Base-by-base conservation (phyloP, 2,113 vertebrate genomes). In the Percina caprodes region DNA sequence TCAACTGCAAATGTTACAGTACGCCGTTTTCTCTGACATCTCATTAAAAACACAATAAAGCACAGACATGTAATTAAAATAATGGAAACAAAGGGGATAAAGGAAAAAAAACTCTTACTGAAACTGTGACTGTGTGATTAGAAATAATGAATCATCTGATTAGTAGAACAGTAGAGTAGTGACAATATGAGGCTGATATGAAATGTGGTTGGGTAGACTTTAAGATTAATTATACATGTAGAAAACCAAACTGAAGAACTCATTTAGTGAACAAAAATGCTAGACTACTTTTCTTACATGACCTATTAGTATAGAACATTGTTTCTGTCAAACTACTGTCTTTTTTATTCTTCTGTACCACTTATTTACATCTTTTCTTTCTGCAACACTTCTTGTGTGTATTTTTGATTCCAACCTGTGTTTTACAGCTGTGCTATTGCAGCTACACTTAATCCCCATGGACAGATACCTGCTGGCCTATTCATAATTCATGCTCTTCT, bases 41-140 rank as follows among this genome's bases (percentile, higher is more conserved):
- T 87, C 72, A 85, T 91, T 89, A 82, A 85, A 87, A 83, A 84
- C 54, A 69, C 70, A 85, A 82, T 59, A 77, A 80, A 79, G 59
- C 61, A 69, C 3, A 11, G 54, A 59, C 46, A 63, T 67, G 54
- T 58, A 83, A 81, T 90, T 86, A 86, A 85, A 86, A 80, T 55
- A 77, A 62, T 66, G 26, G 39, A 78, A 86, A 71, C 39, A 70
- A 76, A 73, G 73, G 21, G 24, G n/a, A 24, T 63, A 56, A 71
- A 60, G 62, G 51, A 80, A 67, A 73, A 18, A 72, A 65, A 42
- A 30, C 30, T 30, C 66, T 79, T 55, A 62, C 15, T 78, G 39
- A 80, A 80, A 79, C 59, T 60, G 79, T 24, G 52, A n/a, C n/a
- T n/a, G 3, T 24, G 48, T 26, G 62, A 74, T 86, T 70, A 66